Evolutionary conservation across 2,888 invertebrate genomes (phyloP).

Genomic region (Sinotaia quadrata): DNA sequence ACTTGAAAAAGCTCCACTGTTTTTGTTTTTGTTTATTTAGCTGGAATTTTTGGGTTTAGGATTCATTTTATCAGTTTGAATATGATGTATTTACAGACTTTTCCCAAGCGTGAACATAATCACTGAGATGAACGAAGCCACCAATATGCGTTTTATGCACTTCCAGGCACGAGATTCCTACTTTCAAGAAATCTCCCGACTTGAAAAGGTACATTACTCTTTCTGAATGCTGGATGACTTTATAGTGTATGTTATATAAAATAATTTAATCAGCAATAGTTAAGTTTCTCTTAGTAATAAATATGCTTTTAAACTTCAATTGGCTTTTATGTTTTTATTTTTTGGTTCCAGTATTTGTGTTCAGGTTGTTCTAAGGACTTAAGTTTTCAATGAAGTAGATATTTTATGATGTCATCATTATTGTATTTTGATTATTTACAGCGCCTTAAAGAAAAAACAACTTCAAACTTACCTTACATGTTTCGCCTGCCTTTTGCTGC

Average conservation of each 20-base stretch:
- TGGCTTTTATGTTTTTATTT: no score
- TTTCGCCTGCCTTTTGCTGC: conserved; percentile 98
- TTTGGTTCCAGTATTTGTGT: no score
- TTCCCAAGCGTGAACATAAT: conserved; percentile 98
- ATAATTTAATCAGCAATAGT: no score
- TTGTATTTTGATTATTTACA: conserved; percentile 71
- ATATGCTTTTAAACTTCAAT: no score
- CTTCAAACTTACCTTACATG: conserved; percentile 98
- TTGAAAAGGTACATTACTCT: conserved; percentile 99
- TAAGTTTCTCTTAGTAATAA: no score
- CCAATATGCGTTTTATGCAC: conserved; percentile 99
- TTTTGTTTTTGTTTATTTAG: not conserved
- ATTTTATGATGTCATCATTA: not conserved
- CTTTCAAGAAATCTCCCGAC: conserved; percentile 94
- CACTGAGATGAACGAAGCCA: conserved; percentile 96
- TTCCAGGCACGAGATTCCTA: conserved; percentile 98
- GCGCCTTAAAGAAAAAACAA: conserved; percentile 96
- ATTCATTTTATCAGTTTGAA: not conserved
- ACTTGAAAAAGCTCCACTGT: not conserved
- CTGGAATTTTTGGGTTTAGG: not conserved
- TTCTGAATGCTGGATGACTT: no score
- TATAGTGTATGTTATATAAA: no score
- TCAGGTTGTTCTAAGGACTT: no score
- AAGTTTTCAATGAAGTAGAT: not conserved
- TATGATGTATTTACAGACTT: conserved; percentile 78